Evolutionary conservation across 1,140 invertebrate genomes (phyloP).

Genomic region (Bombus difficillimus): DNA sequence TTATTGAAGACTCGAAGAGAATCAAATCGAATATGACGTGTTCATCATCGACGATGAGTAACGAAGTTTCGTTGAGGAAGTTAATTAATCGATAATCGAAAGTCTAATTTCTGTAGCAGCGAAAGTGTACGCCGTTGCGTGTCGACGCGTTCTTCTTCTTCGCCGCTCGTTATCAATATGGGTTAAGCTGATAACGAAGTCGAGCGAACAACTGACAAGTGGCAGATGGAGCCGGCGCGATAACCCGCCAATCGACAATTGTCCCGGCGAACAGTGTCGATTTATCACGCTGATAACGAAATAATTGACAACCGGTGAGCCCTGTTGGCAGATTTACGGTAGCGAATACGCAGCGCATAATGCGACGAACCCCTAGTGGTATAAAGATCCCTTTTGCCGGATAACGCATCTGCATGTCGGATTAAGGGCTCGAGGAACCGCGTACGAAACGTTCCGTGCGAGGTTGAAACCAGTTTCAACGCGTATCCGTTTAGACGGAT

Average conservation of each 20-base stretch:
- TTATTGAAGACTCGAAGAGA: too few relatives aligned
- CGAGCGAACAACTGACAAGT: constrained; percentile 26
- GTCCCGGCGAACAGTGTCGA: constrained; percentile 34
- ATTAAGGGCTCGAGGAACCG: constrained; percentile 45
- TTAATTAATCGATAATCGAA: too few relatives aligned
- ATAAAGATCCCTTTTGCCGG: constrained; percentile 28
- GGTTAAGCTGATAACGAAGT: constrained; percentile 25
- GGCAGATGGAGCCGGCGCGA: neutral
- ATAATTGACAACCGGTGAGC: constrained; percentile 46
- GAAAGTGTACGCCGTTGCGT: neutral
- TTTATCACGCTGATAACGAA: constrained; percentile 50
- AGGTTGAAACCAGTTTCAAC: constrained; percentile 48
- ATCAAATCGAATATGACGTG: too few relatives aligned
- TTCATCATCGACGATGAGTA: too few relatives aligned
- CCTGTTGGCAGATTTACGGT: constrained; percentile 49
- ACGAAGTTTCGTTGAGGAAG: too few relatives aligned
- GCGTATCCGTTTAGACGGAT: constrained; percentile 40
- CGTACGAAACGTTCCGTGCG: constrained; percentile 44
- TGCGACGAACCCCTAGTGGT: constrained; percentile 27
- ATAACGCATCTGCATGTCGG: constrained; percentile 50
- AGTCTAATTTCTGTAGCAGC: too few relatives aligned
- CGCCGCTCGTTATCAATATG: neutral
- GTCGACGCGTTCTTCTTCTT: neutral
- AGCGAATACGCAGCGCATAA: constrained; percentile 34
- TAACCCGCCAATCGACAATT: constrained; percentile 46